These are phyloP conservation scores for Epinephelus awoara DNA, from an alignment of 2,797 vertebrate species.

Conservation along the genomic window DNA sequence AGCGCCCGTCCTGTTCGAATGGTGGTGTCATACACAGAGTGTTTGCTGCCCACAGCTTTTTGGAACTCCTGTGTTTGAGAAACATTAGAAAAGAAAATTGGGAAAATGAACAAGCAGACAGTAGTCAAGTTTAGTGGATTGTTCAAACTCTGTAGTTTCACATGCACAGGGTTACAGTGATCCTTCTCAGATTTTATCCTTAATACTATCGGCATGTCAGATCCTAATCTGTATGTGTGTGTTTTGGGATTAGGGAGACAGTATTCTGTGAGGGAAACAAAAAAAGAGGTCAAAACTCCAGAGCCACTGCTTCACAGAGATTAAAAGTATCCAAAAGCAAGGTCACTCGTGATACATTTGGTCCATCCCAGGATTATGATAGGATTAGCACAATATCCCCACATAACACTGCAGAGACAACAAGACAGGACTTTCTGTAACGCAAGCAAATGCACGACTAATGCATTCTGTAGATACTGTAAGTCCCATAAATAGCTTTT, in stretches of 20 bases:
- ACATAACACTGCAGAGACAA: conserved; percentile 48
- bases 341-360: conserved; percentile 71
- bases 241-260: conserved; percentile 53
- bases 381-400: conserved; percentile 77
- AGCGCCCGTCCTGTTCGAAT: conserved; percentile 93
- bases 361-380: conserved; percentile 76
- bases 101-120: not conserved
- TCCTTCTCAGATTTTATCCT: conserved; percentile 28
- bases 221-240: conserved; percentile 51
- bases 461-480: conserved; percentile 46
- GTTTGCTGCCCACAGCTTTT: conserved; percentile 96
- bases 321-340: conserved; percentile 80
- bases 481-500: conserved; percentile 51
- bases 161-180: not conserved
- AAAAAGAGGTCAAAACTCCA: conserved; percentile 78
- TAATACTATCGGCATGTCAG: conserved; percentile 37
- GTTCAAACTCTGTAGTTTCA: not conserved
- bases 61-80: conserved; percentile 92
- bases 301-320: conserved; percentile 64
- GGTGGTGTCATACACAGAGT: conserved; percentile 97
- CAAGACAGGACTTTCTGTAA: conserved; percentile 36
- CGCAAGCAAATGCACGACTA: conserved; percentile 33
- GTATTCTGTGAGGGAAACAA: conserved; percentile 38
- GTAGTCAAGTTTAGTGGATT: not conserved
- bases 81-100: not conserved